These are phyloP conservation scores for Ammodytes marinus DNA, from an alignment of 2,113 vertebrate genomes.

Conservation along the genomic window DNA sequence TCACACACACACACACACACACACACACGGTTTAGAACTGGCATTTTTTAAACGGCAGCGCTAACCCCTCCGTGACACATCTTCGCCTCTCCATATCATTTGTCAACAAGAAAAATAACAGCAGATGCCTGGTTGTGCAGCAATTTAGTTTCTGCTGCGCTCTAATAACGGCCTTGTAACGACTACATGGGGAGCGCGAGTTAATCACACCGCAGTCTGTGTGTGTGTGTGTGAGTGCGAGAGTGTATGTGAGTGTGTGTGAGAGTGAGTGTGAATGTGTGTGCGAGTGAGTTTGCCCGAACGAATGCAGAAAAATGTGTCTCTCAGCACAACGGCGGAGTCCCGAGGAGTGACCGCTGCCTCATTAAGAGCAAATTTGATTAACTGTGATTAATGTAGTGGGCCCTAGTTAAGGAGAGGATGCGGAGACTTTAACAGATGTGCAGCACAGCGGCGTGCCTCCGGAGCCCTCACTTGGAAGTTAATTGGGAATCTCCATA, in stretches of 20 bases:
- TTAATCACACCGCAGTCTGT: conserved; percentile 62
- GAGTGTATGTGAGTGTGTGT: too few species aligned
- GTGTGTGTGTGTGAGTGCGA: background rate
- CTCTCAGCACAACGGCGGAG: conserved; percentile 43
- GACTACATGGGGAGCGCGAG: conserved; percentile 45
- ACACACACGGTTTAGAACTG: conserved; percentile 39
- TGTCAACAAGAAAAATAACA: conserved; percentile 55
- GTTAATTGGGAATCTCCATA: conserved; percentile 75
- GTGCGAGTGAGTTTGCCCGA: too few species aligned
- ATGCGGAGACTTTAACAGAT: conserved; percentile 71
- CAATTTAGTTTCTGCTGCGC: conserved; percentile 47
- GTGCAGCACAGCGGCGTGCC: conserved; percentile 49
- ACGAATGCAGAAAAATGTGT: conserved; percentile 18
- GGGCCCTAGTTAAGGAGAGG: conserved; percentile 44
- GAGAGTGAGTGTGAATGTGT: too few species aligned
- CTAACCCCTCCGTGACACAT: conserved; percentile 34
- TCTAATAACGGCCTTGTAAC: conserved; percentile 48
- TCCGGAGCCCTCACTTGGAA: conserved; percentile 47
- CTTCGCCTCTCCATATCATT: conserved; percentile 34
- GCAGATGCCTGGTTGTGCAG: conserved; percentile 36
- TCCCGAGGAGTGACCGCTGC: conserved; percentile 51
- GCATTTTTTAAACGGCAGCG: conserved; percentile 19
- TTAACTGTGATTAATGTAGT: conserved; percentile 76
- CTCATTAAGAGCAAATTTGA: conserved; percentile 70
- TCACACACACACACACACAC: too few species aligned